A percentile compares a stretch with the other conserved stretches of the same genome.
These are phyloP conservation scores for Agonum fuliginosum DNA, from an alignment of 2,888 invertebrate genomes.

Conservation along the genomic window DNA sequence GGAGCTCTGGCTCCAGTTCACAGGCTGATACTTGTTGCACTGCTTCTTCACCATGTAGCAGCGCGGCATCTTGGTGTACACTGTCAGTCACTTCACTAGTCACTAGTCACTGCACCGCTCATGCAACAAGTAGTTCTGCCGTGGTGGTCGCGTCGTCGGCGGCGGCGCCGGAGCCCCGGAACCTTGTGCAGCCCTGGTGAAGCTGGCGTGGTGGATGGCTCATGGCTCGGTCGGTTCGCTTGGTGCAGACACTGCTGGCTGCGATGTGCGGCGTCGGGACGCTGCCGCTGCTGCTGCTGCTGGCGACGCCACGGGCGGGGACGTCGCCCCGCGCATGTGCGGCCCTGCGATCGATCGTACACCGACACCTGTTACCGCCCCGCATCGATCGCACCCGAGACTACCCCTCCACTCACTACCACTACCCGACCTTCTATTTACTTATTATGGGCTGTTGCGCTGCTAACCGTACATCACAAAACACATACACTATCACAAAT, in stretches of 20 bases:
- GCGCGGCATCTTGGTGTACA: conserved; percentile 79
- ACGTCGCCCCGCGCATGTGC: conserved; percentile 67
- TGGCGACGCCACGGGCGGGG: conserved; percentile 67
- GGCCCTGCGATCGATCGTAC: conserved; percentile 68
- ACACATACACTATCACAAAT: neutral
- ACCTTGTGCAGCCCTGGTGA: conserved; percentile 62
- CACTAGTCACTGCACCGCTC: conserved; percentile 44
- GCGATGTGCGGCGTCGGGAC: conserved; percentile 47
- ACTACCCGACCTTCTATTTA: neutral
- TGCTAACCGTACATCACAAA: conserved; percentile 10
- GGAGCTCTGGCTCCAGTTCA: conserved; percentile 70
- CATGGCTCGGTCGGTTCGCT: neutral
- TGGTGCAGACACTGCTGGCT: conserved; percentile 48
- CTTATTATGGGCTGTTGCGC: conserved; percentile 10
- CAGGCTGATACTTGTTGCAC: conserved; percentile 74
- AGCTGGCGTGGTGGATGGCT: conserved; percentile 4
- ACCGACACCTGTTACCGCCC: conserved; percentile 72
- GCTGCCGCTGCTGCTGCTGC: too few relatives aligned
- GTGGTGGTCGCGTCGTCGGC: neutral
- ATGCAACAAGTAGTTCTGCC: conserved; percentile 70
- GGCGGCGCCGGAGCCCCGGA: conserved; percentile 66
- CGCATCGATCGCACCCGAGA: conserved; percentile 29
- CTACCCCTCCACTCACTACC: conserved; percentile 4
- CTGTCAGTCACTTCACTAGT: too few relatives aligned
- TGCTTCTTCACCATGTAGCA: conserved; percentile 86